phyloP scores from a whole-genome alignment of 2,888 invertebrate genomes.

The Cataglyphis albicans region DNA sequence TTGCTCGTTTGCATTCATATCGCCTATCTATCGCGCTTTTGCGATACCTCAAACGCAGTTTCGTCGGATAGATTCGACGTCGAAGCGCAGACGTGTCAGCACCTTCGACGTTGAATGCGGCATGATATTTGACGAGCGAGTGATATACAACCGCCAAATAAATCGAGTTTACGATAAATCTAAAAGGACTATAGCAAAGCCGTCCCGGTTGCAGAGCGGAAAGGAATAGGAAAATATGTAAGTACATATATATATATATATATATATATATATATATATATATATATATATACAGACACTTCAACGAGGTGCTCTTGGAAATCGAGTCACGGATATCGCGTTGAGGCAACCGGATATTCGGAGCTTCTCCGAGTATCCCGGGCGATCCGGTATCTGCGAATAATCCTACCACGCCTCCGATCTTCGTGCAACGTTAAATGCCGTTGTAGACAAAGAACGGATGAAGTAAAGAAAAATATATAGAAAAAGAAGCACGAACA shows the following conservation, averaged over 20 bases:
- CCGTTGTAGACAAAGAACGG: slow-evolving; percentile 63
- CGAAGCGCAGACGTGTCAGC: slow-evolving; percentile 18
- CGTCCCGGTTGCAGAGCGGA: slow-evolving; percentile 44
- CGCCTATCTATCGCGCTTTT: slow-evolving; percentile 31
- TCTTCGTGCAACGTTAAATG: slow-evolving; percentile 74
- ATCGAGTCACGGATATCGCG: slow-evolving; percentile 83
- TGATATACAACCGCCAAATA: slow-evolving; percentile 61
- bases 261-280: too few species aligned
- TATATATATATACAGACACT: not conserved
- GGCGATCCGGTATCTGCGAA: slow-evolving; percentile 77
- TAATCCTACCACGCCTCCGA: slow-evolving; percentile 79
- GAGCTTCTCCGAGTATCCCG: slow-evolving; percentile 76
- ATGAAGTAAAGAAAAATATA: slow-evolving; percentile 53
- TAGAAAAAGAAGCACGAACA: slow-evolving; percentile 40
- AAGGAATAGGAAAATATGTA: slow-evolving; percentile 62
- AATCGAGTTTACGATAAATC: slow-evolving; percentile 69
- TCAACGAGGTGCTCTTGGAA: slow-evolving; percentile 76
- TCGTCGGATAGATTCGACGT: slow-evolving; percentile 26
- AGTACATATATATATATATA: slow-evolving; percentile 12
- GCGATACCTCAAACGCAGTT: slow-evolving; percentile 43
- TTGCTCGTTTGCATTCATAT: slow-evolving; percentile 51
- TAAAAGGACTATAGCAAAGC: slow-evolving; percentile 48
- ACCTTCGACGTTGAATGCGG: slow-evolving; percentile 48
- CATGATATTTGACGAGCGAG: slow-evolving; percentile 58
- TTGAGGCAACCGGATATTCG: slow-evolving; percentile 76